Evolutionary conservation across 2,113 vertebrate species (phyloP), one percentile per base, ranked within the genome.

Genomic region (Bombycilla garrulus): DNA sequence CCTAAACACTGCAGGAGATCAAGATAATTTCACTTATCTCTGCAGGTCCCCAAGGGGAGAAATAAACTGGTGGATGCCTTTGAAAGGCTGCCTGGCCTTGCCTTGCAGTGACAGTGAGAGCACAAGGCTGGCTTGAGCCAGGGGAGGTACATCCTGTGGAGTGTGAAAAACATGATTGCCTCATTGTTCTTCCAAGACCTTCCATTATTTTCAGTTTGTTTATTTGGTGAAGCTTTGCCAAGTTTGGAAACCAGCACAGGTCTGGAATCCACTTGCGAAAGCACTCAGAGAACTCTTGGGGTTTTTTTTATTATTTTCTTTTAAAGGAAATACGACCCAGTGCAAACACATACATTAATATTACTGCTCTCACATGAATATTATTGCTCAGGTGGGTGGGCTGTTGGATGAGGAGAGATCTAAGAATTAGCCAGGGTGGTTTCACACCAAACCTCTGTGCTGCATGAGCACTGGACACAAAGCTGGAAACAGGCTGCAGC

Each of bases 21-120:
- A 92, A 93, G 88, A 85, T 92, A 47, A 51, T 57, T 90, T 81
- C 79, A 64, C 92, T 95, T 97, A 91, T 95, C 90, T 97, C 92
- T 84, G 69, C 3, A 3, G 22, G 69, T 71, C 72, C 65, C 78
- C 77, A 17, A 33, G 81, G 86, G 61, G 77, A 86, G 92, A 67
- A 92, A 71, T 93, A 93, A 96, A 65, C 57, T 16, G 15, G 58
- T 53, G 44, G 76, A 18, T 95, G 69, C 26, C 92, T 96, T 88
- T 96, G 90, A 90, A 88, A 92, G 60, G 84, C 72, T 93, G 82
- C 73, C 60, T 72, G 64, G 93, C 72, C 14, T 9, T 40, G 26
- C 69, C 72, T 9, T 42, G 84, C 74, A 36, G 2, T 54, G 92
- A 70, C 88, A 81, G 85, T 1, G 60, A 73, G 87, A 66, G 83